These are phyloP conservation scores for Dromococcyx pavoninus DNA, from an alignment of 2,797 vertebrate genomes.

Conservation along the genomic window DNA sequence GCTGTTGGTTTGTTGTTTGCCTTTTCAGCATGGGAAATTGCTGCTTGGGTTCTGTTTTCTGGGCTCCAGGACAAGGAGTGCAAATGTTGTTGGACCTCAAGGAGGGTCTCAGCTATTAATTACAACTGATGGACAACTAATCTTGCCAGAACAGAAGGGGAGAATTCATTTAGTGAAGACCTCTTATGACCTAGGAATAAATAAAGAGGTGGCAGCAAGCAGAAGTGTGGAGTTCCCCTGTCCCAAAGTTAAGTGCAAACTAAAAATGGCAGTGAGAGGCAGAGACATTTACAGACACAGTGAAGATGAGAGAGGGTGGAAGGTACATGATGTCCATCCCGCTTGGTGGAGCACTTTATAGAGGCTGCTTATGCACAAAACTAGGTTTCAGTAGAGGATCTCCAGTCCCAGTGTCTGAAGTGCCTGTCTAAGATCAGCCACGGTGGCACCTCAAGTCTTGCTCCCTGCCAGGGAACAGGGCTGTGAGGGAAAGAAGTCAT, in stretches of 20 bases:
- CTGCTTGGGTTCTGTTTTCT: background rate
- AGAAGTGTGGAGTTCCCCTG: background rate
- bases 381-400: no score
- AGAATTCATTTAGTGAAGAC: background rate
- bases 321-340: rapidly evolving
- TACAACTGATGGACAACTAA: background rate
- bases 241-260: background rate
- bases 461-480: no score
- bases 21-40: background rate
- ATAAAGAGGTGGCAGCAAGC: background rate
- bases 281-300: background rate
- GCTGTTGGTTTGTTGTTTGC: background rate
- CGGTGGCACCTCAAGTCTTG: no score
- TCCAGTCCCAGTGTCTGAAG: no score
- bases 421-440: no score
- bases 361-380: background rate
- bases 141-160: background rate
- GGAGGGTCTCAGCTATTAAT: background rate
- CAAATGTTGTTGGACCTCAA: background rate
- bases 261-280: background rate
- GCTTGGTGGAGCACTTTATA: background rate
- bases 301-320: background rate
- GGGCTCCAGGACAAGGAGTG: rapidly evolving
- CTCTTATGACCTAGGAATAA: background rate
- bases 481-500: no score